phyloP scores from a whole-genome alignment of 2,888 invertebrate species.

The Dexiosoma caninum region DNA sequence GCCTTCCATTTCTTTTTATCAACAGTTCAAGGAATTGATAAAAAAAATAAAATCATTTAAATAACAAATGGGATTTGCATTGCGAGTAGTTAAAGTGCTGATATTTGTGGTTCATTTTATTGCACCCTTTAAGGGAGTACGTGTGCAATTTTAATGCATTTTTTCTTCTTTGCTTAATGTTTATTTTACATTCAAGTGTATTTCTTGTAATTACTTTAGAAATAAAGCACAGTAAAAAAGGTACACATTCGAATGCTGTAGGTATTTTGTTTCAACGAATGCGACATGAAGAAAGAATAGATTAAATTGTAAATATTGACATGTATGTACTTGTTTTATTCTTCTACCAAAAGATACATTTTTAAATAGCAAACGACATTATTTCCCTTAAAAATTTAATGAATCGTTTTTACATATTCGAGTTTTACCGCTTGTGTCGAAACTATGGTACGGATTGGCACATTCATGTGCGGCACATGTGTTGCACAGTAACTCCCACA shows the following conservation, averaged over 20 bases:
- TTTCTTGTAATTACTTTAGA: neutral
- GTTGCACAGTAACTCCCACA: too few relatives aligned
- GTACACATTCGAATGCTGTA: too few relatives aligned
- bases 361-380: too few relatives aligned
- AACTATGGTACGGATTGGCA: too few relatives aligned
- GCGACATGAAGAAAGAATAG: too few relatives aligned
- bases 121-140: neutral
- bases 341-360: too few relatives aligned
- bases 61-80: slow-evolving; percentile 35
- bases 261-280: neutral
- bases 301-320: too few relatives aligned
- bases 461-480: too few relatives aligned
- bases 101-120: slow-evolving; percentile 30
- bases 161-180: neutral
- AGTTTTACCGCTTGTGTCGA: too few relatives aligned
- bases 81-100: slow-evolving; percentile 11
- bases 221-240: neutral
- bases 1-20: neutral
- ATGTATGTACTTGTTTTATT: too few relatives aligned
- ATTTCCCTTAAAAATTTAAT: too few relatives aligned
- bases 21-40: neutral
- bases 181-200: neutral
- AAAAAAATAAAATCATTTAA: slow-evolving; percentile 26
- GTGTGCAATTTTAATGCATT: neutral
- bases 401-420: too few relatives aligned